These are phyloP conservation scores for Phalloptychus januarius DNA, from an alignment of 2,797 vertebrate species.

Conservation along the genomic window DNA sequence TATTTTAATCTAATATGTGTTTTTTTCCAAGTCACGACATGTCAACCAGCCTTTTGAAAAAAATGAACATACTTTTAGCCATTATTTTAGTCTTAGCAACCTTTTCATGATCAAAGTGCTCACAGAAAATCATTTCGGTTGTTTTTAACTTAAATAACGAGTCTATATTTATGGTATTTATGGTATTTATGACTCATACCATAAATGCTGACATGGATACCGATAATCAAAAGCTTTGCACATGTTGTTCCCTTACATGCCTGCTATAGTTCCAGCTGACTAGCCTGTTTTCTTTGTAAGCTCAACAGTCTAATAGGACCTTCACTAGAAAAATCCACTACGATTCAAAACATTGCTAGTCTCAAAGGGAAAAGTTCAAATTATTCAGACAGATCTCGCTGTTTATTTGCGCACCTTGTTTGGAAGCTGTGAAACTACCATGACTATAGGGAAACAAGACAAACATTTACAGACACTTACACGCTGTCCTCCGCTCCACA, in stretches of 20 bases:
- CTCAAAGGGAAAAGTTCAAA: background rate
- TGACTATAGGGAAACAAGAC: background rate
- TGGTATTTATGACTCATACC: too few species aligned
- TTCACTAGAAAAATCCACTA: background rate
- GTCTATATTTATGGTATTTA: too few species aligned
- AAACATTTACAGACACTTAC: background rate
- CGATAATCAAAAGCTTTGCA: background rate
- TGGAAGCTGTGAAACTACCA: background rate
- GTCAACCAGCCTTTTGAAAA: background rate
- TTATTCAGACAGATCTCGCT: background rate
- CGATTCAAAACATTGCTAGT: background rate
- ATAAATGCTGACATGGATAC: background rate
- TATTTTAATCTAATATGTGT: background rate
- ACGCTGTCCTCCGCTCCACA: background rate
- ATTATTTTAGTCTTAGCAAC: background rate
- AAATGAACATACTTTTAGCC: too few species aligned
- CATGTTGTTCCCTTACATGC: background rate
- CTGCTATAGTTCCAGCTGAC: background rate
- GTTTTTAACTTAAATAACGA: background rate
- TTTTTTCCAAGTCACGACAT: background rate
- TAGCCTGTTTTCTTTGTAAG: background rate
- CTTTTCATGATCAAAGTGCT: background rate
- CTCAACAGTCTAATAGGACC: background rate
- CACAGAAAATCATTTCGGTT: background rate
- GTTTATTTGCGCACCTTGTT: background rate